A percentile compares a stretch with the other conserved stretches of the same genome.
phyloP scores from a whole-genome alignment of 2,113 vertebrate genomes.

The Antennarius striatus region DNA sequence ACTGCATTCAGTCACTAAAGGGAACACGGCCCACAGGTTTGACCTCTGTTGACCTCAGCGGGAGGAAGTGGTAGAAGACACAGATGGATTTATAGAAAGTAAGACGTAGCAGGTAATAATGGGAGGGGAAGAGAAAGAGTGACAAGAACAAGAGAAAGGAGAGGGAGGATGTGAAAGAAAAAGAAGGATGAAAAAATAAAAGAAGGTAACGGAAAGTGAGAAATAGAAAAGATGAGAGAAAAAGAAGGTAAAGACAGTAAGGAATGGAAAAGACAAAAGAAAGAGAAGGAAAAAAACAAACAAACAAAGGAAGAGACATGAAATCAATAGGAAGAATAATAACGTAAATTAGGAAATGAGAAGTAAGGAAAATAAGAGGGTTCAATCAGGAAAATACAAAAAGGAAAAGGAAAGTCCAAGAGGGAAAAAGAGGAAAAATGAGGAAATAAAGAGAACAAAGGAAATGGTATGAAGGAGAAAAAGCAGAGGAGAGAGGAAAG shows the following conservation, averaged over 20 bases:
- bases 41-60: slow-evolving; percentile 9
- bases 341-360: background rate
- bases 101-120: too few species aligned
- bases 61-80: slow-evolving; percentile 10
- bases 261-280: too few species aligned
- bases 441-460: background rate
- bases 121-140: too few species aligned
- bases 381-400: background rate
- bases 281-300: background rate
- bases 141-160: background rate
- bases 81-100: background rate
- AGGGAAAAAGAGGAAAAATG: background rate
- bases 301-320: background rate
- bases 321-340: background rate
- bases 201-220: too few species aligned
- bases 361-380: background rate
- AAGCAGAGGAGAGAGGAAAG: background rate
- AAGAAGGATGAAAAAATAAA: background rate
- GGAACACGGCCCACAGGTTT: background rate
- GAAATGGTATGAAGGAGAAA: background rate
- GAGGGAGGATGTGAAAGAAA: background rate
- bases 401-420: too few species aligned
- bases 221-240: too few species aligned
- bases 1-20: slow-evolving; percentile 1
- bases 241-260: too few species aligned